Percentiles rank a stretch among this genome's conserved stretches.
phyloP scores from a whole-genome alignment of 2,113 vertebrate species.

The Otocyon megalotis region DNA sequence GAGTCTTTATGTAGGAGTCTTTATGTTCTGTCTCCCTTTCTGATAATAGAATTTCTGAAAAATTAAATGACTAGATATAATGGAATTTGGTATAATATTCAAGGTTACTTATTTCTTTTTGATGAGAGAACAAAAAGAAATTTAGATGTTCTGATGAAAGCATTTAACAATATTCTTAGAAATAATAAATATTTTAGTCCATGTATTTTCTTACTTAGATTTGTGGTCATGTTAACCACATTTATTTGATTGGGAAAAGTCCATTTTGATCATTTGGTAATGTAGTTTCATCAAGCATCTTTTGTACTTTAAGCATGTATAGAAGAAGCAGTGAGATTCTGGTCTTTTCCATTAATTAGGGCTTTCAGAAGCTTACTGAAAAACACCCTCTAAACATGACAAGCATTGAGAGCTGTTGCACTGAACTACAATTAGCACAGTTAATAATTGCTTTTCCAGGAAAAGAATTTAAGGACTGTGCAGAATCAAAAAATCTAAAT shows the following conservation, averaged over 20 bases:
- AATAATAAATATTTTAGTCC: neutral
- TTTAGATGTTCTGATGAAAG: neutral
- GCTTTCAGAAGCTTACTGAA: slow-evolving; percentile 42
- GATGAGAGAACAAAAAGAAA: neutral
- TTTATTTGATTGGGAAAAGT: slow-evolving; percentile 35
- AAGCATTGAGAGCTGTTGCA: neutral
- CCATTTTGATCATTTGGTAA: neutral
- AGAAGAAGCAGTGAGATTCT: neutral
- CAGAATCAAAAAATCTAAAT: slow-evolving; percentile 53
- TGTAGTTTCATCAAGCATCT: neutral
- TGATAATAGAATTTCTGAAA: neutral
- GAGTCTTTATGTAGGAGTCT: no score
- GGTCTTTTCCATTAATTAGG: slow-evolving; percentile 38
- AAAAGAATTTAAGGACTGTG: slow-evolving; percentile 60
- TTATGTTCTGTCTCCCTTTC: no score
- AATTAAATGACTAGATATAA: neutral
- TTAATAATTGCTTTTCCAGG: slow-evolving; percentile 60
- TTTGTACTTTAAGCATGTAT: slow-evolving; percentile 28
- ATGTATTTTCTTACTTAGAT: neutral
- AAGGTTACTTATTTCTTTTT: neutral
- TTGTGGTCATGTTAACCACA: neutral
- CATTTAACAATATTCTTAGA: neutral
- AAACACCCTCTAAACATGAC: neutral
- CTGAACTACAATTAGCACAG: slow-evolving; percentile 46
- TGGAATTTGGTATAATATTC: neutral